Base-by-base conservation (phyloP, 2,797 vertebrate genomes). In the Gambusia yucatana region DNA sequence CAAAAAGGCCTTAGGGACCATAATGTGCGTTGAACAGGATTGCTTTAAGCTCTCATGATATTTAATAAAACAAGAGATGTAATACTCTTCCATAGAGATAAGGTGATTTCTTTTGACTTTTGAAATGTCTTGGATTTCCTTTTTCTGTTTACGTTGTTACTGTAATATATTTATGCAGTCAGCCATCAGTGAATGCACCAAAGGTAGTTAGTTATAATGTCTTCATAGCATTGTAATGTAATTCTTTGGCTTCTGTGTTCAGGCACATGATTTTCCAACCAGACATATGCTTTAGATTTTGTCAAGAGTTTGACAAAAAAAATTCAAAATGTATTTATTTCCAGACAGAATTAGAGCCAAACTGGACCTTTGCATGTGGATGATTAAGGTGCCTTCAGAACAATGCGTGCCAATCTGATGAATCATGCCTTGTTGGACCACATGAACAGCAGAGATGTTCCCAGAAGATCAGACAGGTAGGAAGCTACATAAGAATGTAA, bases 1-100 rank as follows among this genome's bases (percentile, higher is more conserved):
- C 78, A 84, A 81, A 80, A 77, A 87, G 52, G 78, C 92, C 86
- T 74, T 1, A 50, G 86, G 88, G 81, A 83, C 61, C 82, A 85
- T 89, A 83, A 85, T 82, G 81, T 81, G 72, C 82, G 84, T 22
- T 80, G 39, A 89, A 80, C 80, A 67, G 61, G 36, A 76, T 65
- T 76, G 44, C 44, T 76, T 85, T 82, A 65, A 80, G 73, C 63
- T 65, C 80, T 78, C 77, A 84, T 82, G 73, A 84, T 39, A 30
- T 78, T 11, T 46, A 76, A 86, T 82, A n/a, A 82, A 81, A 82
- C 76, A 67, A 72, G n/a, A 33, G n/a, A 61, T 79, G 33, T 70
- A 55, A 82, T 47, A 63, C 85, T 70, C 71, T 39, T 76, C 72
- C 46, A 20, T n/a, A 36, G 55, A 28, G 14, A 11, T 47, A 28